phyloP scores from a whole-genome alignment of 2,113 vertebrate genomes.

The Seriola aureovittata region DNA sequence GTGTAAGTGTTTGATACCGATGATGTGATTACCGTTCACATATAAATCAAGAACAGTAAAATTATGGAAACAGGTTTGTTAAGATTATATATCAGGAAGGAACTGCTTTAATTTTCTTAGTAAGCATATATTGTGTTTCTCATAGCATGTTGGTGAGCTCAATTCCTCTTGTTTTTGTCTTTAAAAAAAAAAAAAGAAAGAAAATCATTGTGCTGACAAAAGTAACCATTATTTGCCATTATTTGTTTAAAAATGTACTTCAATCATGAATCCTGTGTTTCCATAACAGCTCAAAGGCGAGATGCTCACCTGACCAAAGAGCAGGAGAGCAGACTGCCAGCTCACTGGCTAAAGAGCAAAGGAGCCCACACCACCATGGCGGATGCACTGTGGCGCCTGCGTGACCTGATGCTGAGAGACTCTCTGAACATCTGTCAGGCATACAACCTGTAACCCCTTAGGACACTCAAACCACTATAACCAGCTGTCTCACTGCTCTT shows the following conservation, averaged over 20 bases:
- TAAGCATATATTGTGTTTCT: background rate
- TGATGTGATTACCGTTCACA: no score
- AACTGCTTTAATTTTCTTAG: background rate
- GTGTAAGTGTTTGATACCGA: no score
- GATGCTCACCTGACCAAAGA: conserved; percentile 95
- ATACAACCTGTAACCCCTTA: conserved; percentile 94
- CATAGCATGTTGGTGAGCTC: background rate
- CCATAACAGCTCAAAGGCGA: conserved; percentile 88
- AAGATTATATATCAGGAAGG: background rate
- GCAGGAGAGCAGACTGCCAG: conserved; percentile 95
- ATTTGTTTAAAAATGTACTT: background rate
- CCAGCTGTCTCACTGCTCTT: conserved; percentile 69
- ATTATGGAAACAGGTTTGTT: no score
- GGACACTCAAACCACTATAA: conserved; percentile 70
- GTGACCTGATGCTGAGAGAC: conserved; percentile 97
- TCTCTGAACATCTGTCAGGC: conserved; percentile 96
- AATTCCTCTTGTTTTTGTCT: background rate
- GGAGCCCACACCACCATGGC: conserved; percentile 98
- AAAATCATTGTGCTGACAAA: background rate
- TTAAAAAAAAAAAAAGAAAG: background rate
- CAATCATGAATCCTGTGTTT: conserved; percentile 24
- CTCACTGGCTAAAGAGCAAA: conserved; percentile 98
- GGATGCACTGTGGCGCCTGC: conserved; percentile 95
- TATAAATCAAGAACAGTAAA: no score
- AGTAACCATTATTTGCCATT: background rate